Evolutionary conservation across 1,140 invertebrate genomes (phyloP), one percentile per base, ranked within the genome.

Genomic region (Drosophila bocqueti): DNA sequence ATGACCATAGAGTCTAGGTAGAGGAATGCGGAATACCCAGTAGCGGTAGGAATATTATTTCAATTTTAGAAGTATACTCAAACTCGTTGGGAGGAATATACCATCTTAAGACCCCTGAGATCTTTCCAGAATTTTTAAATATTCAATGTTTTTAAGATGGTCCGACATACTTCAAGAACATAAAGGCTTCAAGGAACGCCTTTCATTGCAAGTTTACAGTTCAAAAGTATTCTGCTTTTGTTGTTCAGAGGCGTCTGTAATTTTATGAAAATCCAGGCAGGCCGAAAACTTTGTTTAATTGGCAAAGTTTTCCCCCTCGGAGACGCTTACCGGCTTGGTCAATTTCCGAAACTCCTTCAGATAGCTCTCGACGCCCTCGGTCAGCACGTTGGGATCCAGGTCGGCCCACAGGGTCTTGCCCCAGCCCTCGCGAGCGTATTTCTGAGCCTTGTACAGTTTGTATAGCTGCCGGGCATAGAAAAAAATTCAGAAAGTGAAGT

Each of bases 311-410:
- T 62, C 67, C 52, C 49, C 29, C 50, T 15, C 38, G 29, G 29
- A 59, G 58, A 21, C 66, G 84, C 91, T 87, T 91, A 94, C 93
- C n/a, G 79, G 59, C 83, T 94, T 95, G 15, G 94, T 93, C 49
- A 95, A 73, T 93, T 95, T 95, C 54, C 94, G 94, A 78, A 97
- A 97, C 73, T 96, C 95, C 83, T 96, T 97, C 31, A 98, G 93
- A 93, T 96, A 98, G 47, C 94, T 94, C 65, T 98, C 97, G 84
- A 98, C 98, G 16, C 97, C 97, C 68, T 98, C 97, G 21, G 97
- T 95, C 6, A 98, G 93, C 5, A 96, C 94, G 79, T 97, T 95
- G 2, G 98, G 96, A 93, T 98, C 96, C 13, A 98, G 94, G 93
- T 98, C 96, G 3, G 94, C 95, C 98, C 98, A 98, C 7, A 98